Percentiles rank a stretch among this genome's conserved stretches.
These are phyloP conservation scores for Caranx ignobilis DNA, from an alignment of 2,113 vertebrate species.

Conservation along the genomic window DNA sequence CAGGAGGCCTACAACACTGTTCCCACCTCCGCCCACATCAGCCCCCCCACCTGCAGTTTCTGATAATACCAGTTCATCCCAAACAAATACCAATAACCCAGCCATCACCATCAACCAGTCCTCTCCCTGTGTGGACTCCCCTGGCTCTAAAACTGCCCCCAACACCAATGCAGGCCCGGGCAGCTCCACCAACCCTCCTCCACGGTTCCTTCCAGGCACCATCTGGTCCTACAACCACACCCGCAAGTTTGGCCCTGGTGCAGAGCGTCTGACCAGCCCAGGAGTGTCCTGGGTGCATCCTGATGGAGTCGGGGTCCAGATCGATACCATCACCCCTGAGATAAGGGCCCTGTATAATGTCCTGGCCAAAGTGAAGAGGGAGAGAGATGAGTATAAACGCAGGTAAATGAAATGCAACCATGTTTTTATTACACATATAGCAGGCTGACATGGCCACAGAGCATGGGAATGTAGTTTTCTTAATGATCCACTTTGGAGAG, in stretches of 20 bases:
- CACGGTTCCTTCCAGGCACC: slow-evolving; percentile 91
- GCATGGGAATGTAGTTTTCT: background rate
- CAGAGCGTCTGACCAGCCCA: slow-evolving; percentile 91
- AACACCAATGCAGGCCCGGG: slow-evolving; percentile 48
- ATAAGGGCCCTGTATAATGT: slow-evolving; percentile 98
- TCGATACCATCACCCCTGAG: slow-evolving; percentile 98
- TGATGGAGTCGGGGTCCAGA: slow-evolving; percentile 97
- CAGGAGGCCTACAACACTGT: slow-evolving; percentile 81
- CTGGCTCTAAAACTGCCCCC: slow-evolving; percentile 58
- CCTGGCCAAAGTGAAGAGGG: slow-evolving; percentile 96
- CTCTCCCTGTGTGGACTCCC: slow-evolving; percentile 79
- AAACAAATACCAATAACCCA: slow-evolving; percentile 60
- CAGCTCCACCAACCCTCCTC: slow-evolving; percentile 75
- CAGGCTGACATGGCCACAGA: background rate
- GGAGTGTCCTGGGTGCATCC: slow-evolving; percentile 96
- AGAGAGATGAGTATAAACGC: slow-evolving; percentile 96
- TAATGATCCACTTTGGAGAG: slow-evolving; percentile 34
- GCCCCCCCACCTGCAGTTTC: slow-evolving; percentile 59
- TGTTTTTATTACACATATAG: slow-evolving; percentile 21
- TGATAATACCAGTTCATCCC: slow-evolving; percentile 51
- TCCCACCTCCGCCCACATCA: slow-evolving; percentile 71
- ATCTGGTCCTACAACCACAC: slow-evolving; percentile 96
- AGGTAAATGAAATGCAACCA: slow-evolving; percentile 84
- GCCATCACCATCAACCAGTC: slow-evolving; percentile 76
- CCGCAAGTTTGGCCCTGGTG: slow-evolving; percentile 88